Percentiles rank a stretch among this genome's conserved stretches.
Conservation (phyloP, 2,113 vertebrate species). For the Nothoprocta perdicaria region DNA sequence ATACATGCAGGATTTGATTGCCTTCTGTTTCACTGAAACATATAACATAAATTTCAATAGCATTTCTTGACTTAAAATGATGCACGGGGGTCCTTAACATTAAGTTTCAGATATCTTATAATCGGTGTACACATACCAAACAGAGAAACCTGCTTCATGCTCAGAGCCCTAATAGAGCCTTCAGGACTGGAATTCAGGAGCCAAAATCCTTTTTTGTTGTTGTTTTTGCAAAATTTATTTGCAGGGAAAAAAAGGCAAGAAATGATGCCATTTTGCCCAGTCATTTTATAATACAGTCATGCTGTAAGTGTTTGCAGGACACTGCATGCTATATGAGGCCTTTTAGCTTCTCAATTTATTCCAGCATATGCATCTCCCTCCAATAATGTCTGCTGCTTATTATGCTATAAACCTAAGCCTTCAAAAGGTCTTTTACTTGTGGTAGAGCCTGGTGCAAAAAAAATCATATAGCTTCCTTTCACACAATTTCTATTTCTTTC, state of each 20-base stretch:
- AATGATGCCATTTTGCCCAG: not conserved
- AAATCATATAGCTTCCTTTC: not conserved
- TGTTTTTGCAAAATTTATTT: not conserved
- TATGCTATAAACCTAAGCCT: not conserved
- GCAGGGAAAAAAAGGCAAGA: not conserved
- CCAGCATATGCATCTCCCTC: not conserved
- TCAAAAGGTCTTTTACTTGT: not conserved
- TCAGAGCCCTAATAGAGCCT: not conserved
- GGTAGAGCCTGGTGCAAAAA: not conserved
- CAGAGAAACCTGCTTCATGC: not conserved
- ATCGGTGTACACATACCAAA: not conserved
- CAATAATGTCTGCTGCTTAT: not conserved
- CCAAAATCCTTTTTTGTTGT: not conserved
- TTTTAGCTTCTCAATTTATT: not conserved
- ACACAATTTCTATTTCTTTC: not conserved
- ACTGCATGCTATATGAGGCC: not conserved
- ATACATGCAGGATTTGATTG: not conserved
- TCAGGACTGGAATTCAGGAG: not conserved
- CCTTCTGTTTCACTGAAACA: not conserved
- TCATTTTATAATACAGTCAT: not conserved
- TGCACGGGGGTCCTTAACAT: not conserved
- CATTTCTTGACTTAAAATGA: not conserved
- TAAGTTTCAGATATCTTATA: not conserved
- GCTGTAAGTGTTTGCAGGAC: not conserved
- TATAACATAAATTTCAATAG: not conserved